Evolutionary conservation across 2,113 vertebrate genomes (phyloP).

Genomic region (Typhlomys cinereus): DNA sequence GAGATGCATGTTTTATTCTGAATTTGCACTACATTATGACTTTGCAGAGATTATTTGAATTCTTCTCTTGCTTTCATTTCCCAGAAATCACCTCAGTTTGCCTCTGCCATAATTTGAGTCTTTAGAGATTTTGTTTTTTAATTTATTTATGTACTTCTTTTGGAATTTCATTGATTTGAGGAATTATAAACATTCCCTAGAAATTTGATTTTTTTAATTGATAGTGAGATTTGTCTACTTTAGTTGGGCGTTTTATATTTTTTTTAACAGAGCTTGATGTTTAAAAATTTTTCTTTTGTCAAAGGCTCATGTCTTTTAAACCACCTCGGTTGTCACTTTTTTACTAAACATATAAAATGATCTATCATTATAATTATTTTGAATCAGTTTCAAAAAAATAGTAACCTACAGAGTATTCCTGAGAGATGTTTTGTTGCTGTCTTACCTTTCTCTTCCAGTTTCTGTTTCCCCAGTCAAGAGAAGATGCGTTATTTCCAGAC

Average conservation of each 20-base stretch:
- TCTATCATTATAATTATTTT: too few species aligned
- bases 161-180: background rate
- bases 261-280: background rate
- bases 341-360: too few species aligned
- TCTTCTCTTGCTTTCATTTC: conserved; percentile 28
- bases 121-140: conserved; percentile 19
- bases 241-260: conserved; percentile 21
- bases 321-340: background rate
- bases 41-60: conserved; percentile 6
- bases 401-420: background rate
- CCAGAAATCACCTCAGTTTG: background rate
- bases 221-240: background rate
- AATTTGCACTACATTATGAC: too few species aligned
- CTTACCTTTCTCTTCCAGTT: background rate
- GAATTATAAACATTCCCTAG: background rate
- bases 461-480: background rate
- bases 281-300: background rate
- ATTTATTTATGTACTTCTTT: background rate
- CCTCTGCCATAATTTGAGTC: background rate
- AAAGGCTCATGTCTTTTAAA: background rate
- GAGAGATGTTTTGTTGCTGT: background rate
- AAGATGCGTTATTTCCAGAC: background rate
- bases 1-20: background rate
- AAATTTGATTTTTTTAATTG: conserved; percentile 31
- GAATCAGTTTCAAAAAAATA: too few species aligned